Conservation (phyloP, 2,113 vertebrate species). For the Sander vitreus region DNA sequence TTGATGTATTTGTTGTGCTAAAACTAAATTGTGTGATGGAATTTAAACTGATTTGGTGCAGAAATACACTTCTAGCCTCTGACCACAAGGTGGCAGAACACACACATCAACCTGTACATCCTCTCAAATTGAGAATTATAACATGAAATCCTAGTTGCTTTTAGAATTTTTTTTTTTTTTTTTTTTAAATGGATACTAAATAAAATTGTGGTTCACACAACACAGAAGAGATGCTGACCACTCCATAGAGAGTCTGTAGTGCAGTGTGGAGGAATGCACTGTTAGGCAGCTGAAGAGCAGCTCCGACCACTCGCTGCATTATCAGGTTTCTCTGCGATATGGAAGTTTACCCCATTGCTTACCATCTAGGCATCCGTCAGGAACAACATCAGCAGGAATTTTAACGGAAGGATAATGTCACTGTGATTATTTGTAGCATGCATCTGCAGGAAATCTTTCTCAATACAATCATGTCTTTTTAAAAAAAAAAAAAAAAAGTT, state of each 20-base stretch:
- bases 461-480: slow-evolving; percentile 32
- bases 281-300: slow-evolving; percentile 44
- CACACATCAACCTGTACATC: not conserved
- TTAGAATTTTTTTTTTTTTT: slow-evolving; percentile 35
- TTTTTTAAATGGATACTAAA: slow-evolving; percentile 21
- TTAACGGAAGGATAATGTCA: slow-evolving; percentile 75
- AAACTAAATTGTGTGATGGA: slow-evolving; percentile 29
- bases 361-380: slow-evolving; percentile 42
- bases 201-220: slow-evolving; percentile 3
- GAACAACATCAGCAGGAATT: slow-evolving; percentile 61
- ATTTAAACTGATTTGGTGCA: slow-evolving; percentile 18
- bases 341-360: slow-evolving; percentile 58
- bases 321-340: slow-evolving; percentile 60
- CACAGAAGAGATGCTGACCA: slow-evolving; percentile 41
- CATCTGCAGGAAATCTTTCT: slow-evolving; percentile 70
- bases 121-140: slow-evolving; percentile 28
- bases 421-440: slow-evolving; percentile 84
- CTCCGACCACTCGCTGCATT: slow-evolving; percentile 39
- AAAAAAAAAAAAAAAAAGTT: not conserved
- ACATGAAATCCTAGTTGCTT: slow-evolving; percentile 36
- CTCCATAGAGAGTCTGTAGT: slow-evolving; percentile 32
- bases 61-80: slow-evolving; percentile 34
- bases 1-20: slow-evolving; percentile 22
- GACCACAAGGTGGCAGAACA: slow-evolving; percentile 69
- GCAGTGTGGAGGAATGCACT: slow-evolving; percentile 47